A percentile compares a stretch with the other conserved stretches of the same genome.
Evolutionary conservation across 1,140 invertebrate species (phyloP).

Genomic region (Babylonia areolata): DNA sequence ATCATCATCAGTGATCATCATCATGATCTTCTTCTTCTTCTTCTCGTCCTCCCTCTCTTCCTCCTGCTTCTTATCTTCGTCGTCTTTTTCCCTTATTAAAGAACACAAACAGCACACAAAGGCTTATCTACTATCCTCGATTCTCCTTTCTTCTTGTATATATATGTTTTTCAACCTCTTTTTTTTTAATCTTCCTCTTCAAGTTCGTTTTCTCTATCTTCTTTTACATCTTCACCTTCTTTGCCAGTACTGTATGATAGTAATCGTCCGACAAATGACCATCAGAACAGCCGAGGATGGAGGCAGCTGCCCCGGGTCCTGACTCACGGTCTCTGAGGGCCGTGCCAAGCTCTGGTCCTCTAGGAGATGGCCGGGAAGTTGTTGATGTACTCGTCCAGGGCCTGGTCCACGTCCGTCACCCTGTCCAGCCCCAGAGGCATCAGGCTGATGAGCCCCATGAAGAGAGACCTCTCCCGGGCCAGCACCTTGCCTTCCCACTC

Average conservation of each 20-base stretch:
- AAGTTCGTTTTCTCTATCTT: too few species aligned
- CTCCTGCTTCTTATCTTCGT: too few species aligned
- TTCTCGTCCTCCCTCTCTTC: too few species aligned
- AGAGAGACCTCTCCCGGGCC: slow-evolving; percentile 45
- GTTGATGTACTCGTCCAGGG: slow-evolving; percentile 54
- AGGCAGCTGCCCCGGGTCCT: not conserved
- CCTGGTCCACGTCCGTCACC: slow-evolving; percentile 49
- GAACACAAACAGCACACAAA: too few species aligned
- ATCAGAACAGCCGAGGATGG: not conserved
- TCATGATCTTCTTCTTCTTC: too few species aligned
- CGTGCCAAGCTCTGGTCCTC: not conserved
- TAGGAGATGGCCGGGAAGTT: slow-evolving; percentile 43
- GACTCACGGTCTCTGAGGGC: not conserved
- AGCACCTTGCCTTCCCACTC: slow-evolving; percentile 48
- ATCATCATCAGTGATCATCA: too few species aligned
- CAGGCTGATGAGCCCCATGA: slow-evolving; percentile 53
- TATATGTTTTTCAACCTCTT: too few species aligned
- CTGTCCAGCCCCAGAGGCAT: slow-evolving; percentile 50
- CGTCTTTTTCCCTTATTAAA: too few species aligned
- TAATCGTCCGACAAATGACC: too few species aligned
- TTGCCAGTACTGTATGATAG: not conserved
- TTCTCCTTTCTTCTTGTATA: too few species aligned
- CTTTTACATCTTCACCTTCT: not conserved
- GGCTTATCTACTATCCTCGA: too few species aligned
- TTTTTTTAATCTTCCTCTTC: too few species aligned